These are phyloP conservation scores for Thymelicus lineola DNA, from an alignment of 2,888 invertebrate species.

Conservation along the genomic window DNA sequence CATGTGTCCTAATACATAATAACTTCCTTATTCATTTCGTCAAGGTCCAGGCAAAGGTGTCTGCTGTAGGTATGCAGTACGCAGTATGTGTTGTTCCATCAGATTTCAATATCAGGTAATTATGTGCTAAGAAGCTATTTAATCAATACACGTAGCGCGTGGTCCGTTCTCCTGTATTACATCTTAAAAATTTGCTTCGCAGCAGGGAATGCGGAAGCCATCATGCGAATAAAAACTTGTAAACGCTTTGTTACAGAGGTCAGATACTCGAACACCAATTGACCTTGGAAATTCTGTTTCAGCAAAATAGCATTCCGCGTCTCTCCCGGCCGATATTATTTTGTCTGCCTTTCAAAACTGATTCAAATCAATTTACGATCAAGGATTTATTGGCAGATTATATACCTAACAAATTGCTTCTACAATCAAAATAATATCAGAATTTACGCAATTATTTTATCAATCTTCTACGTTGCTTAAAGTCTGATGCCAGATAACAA, in stretches of 20 bases:
- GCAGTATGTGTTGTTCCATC: not conserved
- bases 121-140: not conserved
- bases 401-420: not conserved
- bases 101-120: not conserved
- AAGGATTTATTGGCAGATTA: conserved; percentile 6
- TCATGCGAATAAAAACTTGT: conserved; percentile 7
- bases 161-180: not conserved
- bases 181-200: not conserved
- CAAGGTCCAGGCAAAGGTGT: too few relatives aligned
- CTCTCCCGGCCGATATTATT: not conserved
- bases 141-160: not conserved
- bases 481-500: not conserved
- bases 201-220: conserved; percentile 20
- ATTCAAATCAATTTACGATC: conserved; percentile 4
- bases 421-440: not conserved
- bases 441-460: not conserved
- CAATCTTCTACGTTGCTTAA: not conserved
- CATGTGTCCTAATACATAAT: too few relatives aligned
- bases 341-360: conserved; percentile 12
- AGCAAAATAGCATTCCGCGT: conserved; percentile 11
- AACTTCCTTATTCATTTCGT: too few relatives aligned
- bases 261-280: conserved; percentile 9
- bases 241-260: conserved; percentile 18
- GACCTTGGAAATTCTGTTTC: conserved; percentile 17
- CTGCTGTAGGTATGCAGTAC: too few relatives aligned